A percentile compares a stretch with the other conserved stretches of the same genome.
These are phyloP conservation scores for Amphimallon solstitiale DNA, from an alignment of 2,888 invertebrate species.

Conservation along the genomic window DNA sequence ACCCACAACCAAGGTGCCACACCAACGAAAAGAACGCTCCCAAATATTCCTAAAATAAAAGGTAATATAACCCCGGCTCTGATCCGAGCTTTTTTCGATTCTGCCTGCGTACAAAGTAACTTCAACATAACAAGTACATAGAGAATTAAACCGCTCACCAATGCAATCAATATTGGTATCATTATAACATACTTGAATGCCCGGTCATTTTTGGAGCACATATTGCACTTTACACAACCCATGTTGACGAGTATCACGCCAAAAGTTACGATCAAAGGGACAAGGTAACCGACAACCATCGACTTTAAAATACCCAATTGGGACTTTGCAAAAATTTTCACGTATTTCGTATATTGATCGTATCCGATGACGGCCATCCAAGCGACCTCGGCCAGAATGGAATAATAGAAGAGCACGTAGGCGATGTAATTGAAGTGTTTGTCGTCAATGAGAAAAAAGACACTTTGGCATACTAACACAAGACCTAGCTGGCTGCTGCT, in stretches of 20 bases:
- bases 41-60: slow-evolving; percentile 21
- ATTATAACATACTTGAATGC: slow-evolving; percentile 12
- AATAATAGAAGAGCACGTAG: too few relatives aligned
- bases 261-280: slow-evolving; percentile 2
- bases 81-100: slow-evolving; percentile 1
- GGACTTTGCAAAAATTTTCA: slow-evolving; percentile 13
- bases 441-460: too few relatives aligned
- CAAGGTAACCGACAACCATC: slow-evolving; percentile 18
- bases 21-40: slow-evolving; percentile 25
- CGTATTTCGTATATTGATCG: too few relatives aligned
- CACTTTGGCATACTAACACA: too few relatives aligned
- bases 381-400: too few relatives aligned
- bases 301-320: slow-evolving; percentile 2
- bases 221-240: slow-evolving; percentile 10
- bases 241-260: neutral
- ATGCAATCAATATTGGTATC: slow-evolving; percentile 2
- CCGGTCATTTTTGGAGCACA: too few relatives aligned
- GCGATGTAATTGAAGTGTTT: too few relatives aligned
- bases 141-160: slow-evolving; percentile 12
- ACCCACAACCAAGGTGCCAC: slow-evolving; percentile 2
- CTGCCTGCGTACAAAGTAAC: slow-evolving; percentile 3
- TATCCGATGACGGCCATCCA: too few relatives aligned
- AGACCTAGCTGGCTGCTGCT: too few relatives aligned
- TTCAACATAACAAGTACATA: slow-evolving; percentile 3
- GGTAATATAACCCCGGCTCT: slow-evolving; percentile 3